Percentiles rank a stretch among this genome's conserved stretches.
phyloP scores from a whole-genome alignment of 2,113 vertebrate genomes.

The Phyllostomus discolor region DNA sequence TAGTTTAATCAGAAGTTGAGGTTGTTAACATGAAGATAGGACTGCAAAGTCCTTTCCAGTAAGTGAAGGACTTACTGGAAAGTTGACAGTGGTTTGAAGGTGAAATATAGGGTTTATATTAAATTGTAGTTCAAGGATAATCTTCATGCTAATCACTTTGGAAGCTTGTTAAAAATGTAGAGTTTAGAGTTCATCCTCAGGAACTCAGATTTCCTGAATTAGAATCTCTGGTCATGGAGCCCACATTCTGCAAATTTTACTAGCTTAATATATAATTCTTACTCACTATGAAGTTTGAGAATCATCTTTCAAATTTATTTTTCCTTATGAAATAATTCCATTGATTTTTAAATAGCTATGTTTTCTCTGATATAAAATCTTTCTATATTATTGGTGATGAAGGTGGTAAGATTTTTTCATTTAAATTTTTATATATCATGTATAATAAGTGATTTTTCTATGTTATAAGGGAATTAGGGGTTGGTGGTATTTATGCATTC shows the following conservation, averaged over 20 bases:
- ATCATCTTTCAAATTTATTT: constrained; percentile 28
- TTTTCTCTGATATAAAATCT: neutral
- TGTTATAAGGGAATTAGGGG: neutral
- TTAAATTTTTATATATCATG: neutral
- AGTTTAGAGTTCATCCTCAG: constrained; percentile 21
- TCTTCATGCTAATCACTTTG: neutral
- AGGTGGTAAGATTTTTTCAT: neutral
- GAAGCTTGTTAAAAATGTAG: constrained; percentile 21
- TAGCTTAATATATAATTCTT: neutral
- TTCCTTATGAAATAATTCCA: constrained; percentile 6
- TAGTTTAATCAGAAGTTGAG: constrained; percentile 24
- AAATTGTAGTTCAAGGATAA: neutral
- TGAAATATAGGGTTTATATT: neutral
- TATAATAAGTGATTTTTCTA: neutral
- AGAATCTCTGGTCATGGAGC: neutral
- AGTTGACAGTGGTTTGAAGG: constrained; percentile 10
- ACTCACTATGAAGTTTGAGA: neutral
- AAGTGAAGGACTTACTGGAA: neutral
- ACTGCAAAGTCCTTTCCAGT: neutral
- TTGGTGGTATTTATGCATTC: neutral
- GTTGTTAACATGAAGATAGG: neutral
- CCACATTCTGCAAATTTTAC: neutral
- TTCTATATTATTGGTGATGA: neutral
- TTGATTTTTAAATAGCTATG: neutral
- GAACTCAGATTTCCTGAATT: neutral